Conservation (phyloP, 2,113 vertebrate species). For the Gymnocephalus cernua region DNA sequence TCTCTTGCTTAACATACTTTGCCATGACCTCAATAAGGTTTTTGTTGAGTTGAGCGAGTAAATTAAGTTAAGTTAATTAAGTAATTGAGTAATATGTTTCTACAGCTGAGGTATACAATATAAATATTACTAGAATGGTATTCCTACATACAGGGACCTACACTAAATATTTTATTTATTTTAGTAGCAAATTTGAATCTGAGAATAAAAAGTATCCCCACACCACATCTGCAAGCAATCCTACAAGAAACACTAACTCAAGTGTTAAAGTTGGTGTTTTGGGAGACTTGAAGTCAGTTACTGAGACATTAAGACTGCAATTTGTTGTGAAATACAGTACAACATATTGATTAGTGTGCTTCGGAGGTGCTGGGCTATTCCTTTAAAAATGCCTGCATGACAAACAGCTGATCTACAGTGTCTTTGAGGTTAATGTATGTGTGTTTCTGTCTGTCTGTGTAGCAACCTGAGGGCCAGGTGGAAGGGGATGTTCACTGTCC, state of each 20-base stretch:
- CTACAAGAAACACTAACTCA: not conserved
- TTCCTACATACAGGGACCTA: not conserved
- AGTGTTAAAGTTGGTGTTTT: not conserved
- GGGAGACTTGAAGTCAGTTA: not conserved
- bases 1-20: not conserved
- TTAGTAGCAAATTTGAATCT: not conserved
- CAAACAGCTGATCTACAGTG: not conserved
- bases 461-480: conserved; percentile 95
- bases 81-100: not conserved
- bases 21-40: not conserved
- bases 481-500: conserved; percentile 93
- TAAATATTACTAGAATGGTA: not conserved
- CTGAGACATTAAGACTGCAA: not conserved
- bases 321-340: not conserved
- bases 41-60: not conserved
- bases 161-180: not conserved
- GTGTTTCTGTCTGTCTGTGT: not conserved
- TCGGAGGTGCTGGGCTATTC: not conserved
- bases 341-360: not conserved
- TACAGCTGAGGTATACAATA: not conserved
- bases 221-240: not conserved
- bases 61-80: not conserved
- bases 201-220: not conserved
- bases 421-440: not conserved
- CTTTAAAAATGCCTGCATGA: not conserved